These are phyloP conservation scores for Sipha maydis DNA, from an alignment of 2,888 invertebrate species.

Conservation along the genomic window DNA sequence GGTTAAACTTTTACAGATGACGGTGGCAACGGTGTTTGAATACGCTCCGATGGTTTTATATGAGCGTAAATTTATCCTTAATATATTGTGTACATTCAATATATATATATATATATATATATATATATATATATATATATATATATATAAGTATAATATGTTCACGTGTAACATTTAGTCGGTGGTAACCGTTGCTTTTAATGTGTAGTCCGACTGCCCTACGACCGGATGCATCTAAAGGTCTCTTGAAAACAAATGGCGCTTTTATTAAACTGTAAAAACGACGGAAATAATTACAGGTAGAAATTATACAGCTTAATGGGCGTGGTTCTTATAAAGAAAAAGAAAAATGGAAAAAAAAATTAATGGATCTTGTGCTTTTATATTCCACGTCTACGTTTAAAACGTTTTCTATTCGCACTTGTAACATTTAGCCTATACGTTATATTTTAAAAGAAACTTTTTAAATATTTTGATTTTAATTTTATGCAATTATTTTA, in stretches of 20 bases:
- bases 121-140: too few relatives aligned
- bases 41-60: conserved; percentile 2
- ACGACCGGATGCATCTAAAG: conserved; percentile 5
- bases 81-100: too few relatives aligned
- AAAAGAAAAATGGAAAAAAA: conserved; percentile 4
- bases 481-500: too few relatives aligned
- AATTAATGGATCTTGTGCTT: not conserved
- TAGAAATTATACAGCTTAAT: not conserved
- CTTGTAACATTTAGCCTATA: not conserved
- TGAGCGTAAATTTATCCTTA: too few relatives aligned
- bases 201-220: conserved; percentile 4
- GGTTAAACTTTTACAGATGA: not conserved
- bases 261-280: conserved; percentile 15
- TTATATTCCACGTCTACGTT: not conserved
- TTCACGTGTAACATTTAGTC: not conserved
- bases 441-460: not conserved
- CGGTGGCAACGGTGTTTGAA: conserved; percentile 3
- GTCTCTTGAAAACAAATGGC: conserved; percentile 35
- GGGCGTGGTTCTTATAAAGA: not conserved
- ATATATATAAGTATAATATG: too few relatives aligned
- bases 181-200: conserved; percentile 32
- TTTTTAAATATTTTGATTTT: too few relatives aligned
- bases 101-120: too few relatives aligned
- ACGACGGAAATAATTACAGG: conserved; percentile 28
- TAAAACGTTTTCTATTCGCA: not conserved